Conservation (phyloP, 2,888 invertebrate genomes). For the Pseudococcus jackbeardsleyi region DNA sequence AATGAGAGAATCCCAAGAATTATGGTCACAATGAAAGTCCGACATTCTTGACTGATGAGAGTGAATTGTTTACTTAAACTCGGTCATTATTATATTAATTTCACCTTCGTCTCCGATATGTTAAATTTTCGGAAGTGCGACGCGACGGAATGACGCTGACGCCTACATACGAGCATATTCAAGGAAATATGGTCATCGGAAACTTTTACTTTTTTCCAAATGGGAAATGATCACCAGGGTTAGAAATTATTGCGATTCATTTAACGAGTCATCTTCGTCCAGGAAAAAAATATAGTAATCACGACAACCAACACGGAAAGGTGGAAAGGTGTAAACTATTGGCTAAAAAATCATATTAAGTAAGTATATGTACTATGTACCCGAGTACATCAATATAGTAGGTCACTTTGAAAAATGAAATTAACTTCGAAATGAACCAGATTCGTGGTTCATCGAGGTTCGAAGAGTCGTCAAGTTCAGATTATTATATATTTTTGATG, state of each 20-base stretch:
- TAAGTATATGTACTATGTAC: not conserved
- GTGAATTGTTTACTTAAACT: slow-evolving; percentile 34
- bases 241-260: not conserved
- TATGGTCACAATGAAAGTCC: slow-evolving; percentile 42
- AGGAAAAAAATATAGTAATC: not conserved
- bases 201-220: slow-evolving; percentile 12
- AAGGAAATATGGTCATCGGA: not conserved
- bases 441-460: not conserved
- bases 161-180: not conserved
- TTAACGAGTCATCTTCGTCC: not conserved
- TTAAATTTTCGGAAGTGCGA: slow-evolving; percentile 2
- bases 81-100: not conserved
- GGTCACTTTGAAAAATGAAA: not conserved
- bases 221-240: not conserved
- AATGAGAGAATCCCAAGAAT: slow-evolving; percentile 13
- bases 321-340: not conserved
- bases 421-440: not conserved
- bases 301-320: not conserved
- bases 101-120: not conserved
- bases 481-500: not conserved
- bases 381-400: not conserved
- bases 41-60: slow-evolving; percentile 10
- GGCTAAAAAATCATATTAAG: not conserved
- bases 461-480: not conserved
- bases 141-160: not conserved